phyloP scores from a whole-genome alignment of 2,888 invertebrate genomes.

The Nemurella pictetii region DNA sequence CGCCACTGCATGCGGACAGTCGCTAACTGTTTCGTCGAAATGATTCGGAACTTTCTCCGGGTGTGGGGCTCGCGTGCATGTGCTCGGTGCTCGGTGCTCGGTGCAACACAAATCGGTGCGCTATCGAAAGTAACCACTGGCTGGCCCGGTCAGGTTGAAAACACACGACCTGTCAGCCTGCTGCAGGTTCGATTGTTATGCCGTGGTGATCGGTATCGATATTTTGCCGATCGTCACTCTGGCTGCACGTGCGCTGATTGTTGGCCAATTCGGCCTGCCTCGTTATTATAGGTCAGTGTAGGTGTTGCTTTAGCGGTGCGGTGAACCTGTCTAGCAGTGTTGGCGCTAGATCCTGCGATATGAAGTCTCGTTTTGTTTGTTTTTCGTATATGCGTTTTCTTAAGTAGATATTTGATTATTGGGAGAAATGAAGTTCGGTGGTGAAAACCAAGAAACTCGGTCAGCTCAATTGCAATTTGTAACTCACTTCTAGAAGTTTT shows the following conservation, averaged over 20 bases:
- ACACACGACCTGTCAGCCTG: background rate
- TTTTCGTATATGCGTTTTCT: background rate
- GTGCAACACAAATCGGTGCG: too few relatives aligned
- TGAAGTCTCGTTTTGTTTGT: background rate
- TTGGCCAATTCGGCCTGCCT: background rate
- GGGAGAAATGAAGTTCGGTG: background rate
- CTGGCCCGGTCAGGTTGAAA: background rate
- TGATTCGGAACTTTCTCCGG: background rate
- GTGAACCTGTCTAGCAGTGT: background rate
- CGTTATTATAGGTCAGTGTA: background rate
- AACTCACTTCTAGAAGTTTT: background rate
- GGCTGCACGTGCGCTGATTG: too few relatives aligned
- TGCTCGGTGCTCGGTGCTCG: too few relatives aligned
- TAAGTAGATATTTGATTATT: background rate
- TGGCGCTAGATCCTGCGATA: background rate
- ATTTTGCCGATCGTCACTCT: background rate
- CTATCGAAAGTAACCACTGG: background rate
- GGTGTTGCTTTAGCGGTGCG: background rate
- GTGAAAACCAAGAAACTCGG: background rate
- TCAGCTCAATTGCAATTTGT: background rate
- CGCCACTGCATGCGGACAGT: too few relatives aligned
- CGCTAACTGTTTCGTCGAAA: background rate
- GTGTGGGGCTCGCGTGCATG: background rate
- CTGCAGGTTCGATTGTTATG: background rate
- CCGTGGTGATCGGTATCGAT: background rate